Percentiles rank a stretch among this genome's conserved stretches.
These are phyloP conservation scores for Caenorhabditis japonica DNA, from an alignment of 2,888 invertebrate species.

Conservation along the genomic window DNA sequence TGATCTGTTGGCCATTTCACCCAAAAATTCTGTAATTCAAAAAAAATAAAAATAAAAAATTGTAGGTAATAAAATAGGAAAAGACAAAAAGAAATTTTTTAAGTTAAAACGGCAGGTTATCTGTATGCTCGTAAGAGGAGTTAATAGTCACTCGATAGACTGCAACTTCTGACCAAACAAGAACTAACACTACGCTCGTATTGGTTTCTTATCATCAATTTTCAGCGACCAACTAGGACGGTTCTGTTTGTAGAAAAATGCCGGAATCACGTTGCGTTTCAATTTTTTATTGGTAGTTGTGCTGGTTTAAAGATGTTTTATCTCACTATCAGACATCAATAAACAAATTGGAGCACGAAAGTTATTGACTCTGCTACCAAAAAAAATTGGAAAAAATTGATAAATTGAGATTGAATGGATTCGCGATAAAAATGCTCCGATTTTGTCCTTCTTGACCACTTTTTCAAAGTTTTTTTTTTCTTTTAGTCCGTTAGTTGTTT, in stretches of 20 bases:
- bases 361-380: no score
- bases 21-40: conserved; percentile 23
- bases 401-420: no score
- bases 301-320: no score
- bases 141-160: conserved; percentile 48
- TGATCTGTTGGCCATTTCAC: conserved; percentile 38
- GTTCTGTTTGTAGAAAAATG: conserved; percentile 28
- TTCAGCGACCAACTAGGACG: conserved; percentile 30
- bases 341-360: no score
- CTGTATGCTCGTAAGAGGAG: conserved; percentile 33
- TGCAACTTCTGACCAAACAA: conserved; percentile 47
- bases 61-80: conserved; percentile 13
- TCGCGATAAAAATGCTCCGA: no score
- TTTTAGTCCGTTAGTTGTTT: no score
- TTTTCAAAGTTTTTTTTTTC: no score
- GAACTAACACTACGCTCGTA: conserved; percentile 46
- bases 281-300: no score
- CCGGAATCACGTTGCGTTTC: conserved; percentile 30
- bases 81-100: conserved; percentile 8
- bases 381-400: no score
- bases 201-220: conserved; percentile 37
- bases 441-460: no score
- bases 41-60: conserved; percentile 6
- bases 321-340: no score
- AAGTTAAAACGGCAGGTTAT: conserved; percentile 34